phyloP scores from a whole-genome alignment of 2,113 vertebrate species.

The Neomonachus schauinslandi region DNA sequence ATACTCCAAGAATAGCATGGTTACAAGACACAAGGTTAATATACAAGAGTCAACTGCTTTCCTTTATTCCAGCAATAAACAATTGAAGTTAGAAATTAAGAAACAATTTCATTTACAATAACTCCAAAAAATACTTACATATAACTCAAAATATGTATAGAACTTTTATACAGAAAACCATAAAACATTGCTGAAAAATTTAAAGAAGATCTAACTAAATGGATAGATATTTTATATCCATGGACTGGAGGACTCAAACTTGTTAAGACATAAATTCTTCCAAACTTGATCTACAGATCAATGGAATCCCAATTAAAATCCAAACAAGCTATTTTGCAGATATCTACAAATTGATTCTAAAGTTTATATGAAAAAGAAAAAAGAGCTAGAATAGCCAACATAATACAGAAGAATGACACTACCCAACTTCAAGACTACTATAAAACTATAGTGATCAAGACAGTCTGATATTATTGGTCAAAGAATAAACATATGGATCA shows the following conservation, averaged over 20 bases:
- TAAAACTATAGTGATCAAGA: not conserved
- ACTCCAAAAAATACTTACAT: not conserved
- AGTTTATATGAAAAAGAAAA: not conserved
- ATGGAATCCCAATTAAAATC: not conserved
- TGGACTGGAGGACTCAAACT: not conserved
- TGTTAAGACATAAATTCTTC: not conserved
- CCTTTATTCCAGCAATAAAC: not conserved
- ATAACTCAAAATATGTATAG: not conserved
- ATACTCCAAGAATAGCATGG: not conserved
- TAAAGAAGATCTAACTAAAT: not conserved
- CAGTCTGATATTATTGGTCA: not conserved
- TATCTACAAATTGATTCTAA: not conserved
- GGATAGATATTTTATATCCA: not conserved
- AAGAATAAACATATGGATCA: not conserved
- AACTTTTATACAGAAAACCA: not conserved
- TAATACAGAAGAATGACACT: not conserved
- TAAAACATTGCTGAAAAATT: not conserved
- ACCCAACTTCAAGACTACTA: not conserved
- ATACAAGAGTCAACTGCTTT: not conserved
- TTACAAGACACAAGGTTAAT: not conserved
- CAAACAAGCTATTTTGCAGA: not conserved
- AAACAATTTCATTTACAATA: not conserved
- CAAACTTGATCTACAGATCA: not conserved
- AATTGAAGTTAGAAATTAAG: not conserved
- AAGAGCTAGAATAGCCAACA: not conserved